Evolutionary conservation across 2,888 invertebrate genomes (phyloP), one percentile per base, ranked within the genome.

Genomic region (Electrophaes corylata): DNA sequence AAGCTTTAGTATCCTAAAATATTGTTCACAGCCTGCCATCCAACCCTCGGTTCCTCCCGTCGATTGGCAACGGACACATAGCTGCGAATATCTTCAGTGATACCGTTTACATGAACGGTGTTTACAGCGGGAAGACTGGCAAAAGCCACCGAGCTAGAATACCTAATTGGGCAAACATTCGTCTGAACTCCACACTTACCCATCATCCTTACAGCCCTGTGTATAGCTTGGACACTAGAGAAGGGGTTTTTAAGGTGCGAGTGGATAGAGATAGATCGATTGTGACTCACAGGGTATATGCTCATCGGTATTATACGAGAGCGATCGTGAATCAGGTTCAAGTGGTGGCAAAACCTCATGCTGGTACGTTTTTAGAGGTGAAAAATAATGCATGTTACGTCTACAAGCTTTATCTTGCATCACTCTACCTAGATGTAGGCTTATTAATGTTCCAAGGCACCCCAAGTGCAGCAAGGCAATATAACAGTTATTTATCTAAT

Each of bases 11-110:
- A 8, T 16, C 6, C 3, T 16, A 4, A 10, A 29, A 19, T 19
- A 49, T 39, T 31, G 64, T 84, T 79, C 0, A 23, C 77, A 94
- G 94, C 3, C 78, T 93, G 3, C 94, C 94, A 3, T 76, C 83
- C 0, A 92, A 93, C 65, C 79, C 90, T 0, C 91, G 89, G 54
- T 93, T 93, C 65, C 93, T 93, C 93, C 92, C 94, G 4, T 93
- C 93, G 0, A 75, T 94, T 2, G 92, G 93, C 0, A 94, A 94
- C 63, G 94, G 94, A 0, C 93, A 94, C 64, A 67, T 94, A 50
- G 94, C 94, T 0, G 92, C 93, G 6, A 93, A 93, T 16, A 71
- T 94, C 14, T 93, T 93, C 73, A 92, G 93, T 26, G 92, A 93
- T 65, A 89, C 93, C 0, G 92, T 94, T 2, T 93, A 92, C 64